These are phyloP conservation scores for Loxodonta africana DNA, from an alignment of 2,113 vertebrate species.

Conservation along the genomic window DNA sequence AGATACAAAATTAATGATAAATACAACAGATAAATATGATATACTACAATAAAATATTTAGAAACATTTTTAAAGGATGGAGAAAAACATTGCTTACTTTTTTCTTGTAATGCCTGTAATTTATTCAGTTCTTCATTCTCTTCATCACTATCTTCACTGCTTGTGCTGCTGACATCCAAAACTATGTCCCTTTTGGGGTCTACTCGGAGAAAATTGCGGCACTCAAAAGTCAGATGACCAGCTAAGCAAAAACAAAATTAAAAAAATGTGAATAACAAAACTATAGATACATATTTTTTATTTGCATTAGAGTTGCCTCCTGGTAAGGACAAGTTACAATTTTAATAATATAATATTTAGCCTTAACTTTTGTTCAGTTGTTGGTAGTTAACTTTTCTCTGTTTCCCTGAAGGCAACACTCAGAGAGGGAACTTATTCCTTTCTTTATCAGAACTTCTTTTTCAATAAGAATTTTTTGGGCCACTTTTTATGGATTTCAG, in stretches of 20 bases:
- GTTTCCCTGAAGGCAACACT: not conserved
- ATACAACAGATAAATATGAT: not conserved
- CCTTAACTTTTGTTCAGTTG: conserved; percentile 17
- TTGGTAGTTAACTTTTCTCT: not conserved
- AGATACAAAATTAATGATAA: not conserved
- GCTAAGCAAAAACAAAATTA: conserved; percentile 88
- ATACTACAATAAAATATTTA: not conserved
- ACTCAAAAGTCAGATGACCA: conserved; percentile 98
- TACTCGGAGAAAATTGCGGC: conserved; percentile 97
- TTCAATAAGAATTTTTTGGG: not conserved
- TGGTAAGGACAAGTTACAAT: not conserved
- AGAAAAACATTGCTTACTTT: conserved; percentile 82
- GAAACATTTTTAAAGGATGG: conserved; percentile 25
- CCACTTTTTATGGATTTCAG: not conserved
- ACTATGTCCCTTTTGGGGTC: conserved; percentile 99
- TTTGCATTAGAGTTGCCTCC: not conserved
- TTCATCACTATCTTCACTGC: conserved; percentile 96
- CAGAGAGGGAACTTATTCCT: conserved; percentile 16
- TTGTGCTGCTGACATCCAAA: conserved; percentile 98
- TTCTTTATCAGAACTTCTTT: conserved; percentile 41
- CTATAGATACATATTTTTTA: not conserved
- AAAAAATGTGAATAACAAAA: conserved; percentile 17
- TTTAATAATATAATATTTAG: conserved; percentile 27
- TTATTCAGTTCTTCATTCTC: conserved; percentile 86
- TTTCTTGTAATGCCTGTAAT: conserved; percentile 90